Base-by-base conservation (phyloP, 2,113 vertebrate species). In the Mola mola region DNA sequence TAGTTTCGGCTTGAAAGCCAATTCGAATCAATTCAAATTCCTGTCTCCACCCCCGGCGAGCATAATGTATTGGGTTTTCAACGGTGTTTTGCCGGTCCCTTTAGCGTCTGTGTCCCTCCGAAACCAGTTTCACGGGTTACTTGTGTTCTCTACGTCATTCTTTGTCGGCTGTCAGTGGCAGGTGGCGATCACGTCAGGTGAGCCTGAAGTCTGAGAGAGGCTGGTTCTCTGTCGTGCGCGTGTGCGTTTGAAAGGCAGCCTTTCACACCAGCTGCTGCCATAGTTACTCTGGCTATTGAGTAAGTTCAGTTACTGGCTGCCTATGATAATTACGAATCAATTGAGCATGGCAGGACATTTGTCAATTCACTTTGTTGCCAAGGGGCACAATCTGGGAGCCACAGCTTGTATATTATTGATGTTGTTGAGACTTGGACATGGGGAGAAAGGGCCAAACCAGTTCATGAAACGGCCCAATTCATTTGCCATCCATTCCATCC, bases 161-260 rank as follows among this genome's bases (percentile, higher is more conserved):
- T 31, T 26, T 44, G 47, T 38, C 34, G 29, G 47, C 59, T 82
- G 85, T 87, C 84, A 64, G 15, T 72, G n/a, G 46, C 84, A 86
- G 86, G 70, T 67, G 75, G 56, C 21, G 68, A 84, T 66, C 46
- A 52, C 20, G 69, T 71, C 84, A 89, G 80, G 76, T 90, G 83
- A 66, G 49, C 2, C 8, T 81, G 81, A 83, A 61, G 70, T 62
- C 66, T 63, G 48, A 21, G 21, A 46, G 49, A 48, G 42, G 55
- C 24, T 46, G n/a, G 62, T n/a, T 41, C 12, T 15, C 26, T 48
- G n/a, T 37, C 5, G n/a, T 24, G 55, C 26, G 41, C 52, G 26
- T 61, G 24, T 64, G 25, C 7, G 17, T 56, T 29, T 81, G 60
- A 78, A 42, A 19, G 42, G 49, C 36, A 48, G 16, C 16, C 42